Evolutionary conservation across 2,888 invertebrate species (phyloP).

Genomic region (Sceliomorpha sp.): DNA sequence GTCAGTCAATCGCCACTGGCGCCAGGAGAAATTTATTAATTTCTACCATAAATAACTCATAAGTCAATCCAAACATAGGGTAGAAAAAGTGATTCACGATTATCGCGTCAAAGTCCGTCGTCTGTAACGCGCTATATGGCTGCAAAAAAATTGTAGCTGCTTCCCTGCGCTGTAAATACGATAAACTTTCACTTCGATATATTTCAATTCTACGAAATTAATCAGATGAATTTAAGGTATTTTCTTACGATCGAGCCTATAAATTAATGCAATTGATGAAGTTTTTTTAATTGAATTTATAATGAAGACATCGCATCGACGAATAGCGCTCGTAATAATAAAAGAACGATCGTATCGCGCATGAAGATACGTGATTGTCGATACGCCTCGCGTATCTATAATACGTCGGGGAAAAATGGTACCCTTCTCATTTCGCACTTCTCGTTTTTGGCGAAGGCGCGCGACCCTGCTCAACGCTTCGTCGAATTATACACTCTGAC

Average conservation of each 20-base stretch:
- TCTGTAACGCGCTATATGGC: constrained; percentile 32
- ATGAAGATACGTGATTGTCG: constrained; percentile 39
- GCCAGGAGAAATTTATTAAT: constrained; percentile 47
- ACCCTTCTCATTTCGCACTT: constrained; percentile 38
- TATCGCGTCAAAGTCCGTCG: constrained; percentile 29
- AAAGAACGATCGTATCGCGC: constrained; percentile 42
- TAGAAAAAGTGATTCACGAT: constrained; percentile 42
- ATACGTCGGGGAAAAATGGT: constrained; percentile 54
- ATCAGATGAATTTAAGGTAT: no score
- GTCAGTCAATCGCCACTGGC: constrained; percentile 45
- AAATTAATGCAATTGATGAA: constrained; percentile 1
- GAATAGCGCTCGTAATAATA: constrained; percentile 21
- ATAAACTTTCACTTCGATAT: constrained; percentile 16
- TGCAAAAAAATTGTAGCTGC: constrained; percentile 15
- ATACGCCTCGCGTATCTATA: constrained; percentile 45
- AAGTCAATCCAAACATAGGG: constrained; percentile 23
- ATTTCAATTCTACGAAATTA: constrained; percentile 3
- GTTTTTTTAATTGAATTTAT: constrained; percentile 26
- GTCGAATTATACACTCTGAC: constrained; percentile 71
- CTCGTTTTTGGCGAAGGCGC: constrained; percentile 53
- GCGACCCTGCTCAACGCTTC: constrained; percentile 61
- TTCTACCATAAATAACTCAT: constrained; percentile 37
- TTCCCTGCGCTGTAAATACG: constrained; percentile 22
- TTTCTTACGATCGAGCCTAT: no score
- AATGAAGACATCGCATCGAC: constrained; percentile 35